Percentiles rank a stretch among this genome's conserved stretches.
phyloP scores from a whole-genome alignment of 2,113 vertebrate species.

The Meleagris gallopavo region DNA sequence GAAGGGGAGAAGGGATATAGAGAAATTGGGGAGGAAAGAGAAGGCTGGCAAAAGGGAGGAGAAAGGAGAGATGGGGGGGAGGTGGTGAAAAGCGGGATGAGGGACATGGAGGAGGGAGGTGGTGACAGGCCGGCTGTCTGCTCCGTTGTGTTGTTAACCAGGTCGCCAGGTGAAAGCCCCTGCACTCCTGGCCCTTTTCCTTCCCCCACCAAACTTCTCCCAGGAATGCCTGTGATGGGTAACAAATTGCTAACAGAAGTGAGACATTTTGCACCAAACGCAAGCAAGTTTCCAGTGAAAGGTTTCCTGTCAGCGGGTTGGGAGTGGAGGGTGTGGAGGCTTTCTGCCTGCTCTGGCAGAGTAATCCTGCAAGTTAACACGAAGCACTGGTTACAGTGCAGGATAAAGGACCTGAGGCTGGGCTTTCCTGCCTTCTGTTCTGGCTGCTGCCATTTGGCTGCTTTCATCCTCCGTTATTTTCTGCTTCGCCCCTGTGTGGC shows the following conservation, averaged over 20 bases:
- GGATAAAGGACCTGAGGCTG: conserved; percentile 35
- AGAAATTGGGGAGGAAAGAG: background rate
- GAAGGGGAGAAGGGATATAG: background rate
- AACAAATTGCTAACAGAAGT: conserved; percentile 36
- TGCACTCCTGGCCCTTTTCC: background rate
- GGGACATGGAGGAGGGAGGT: background rate
- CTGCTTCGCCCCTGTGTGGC: background rate
- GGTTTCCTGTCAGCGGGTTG: conserved; percentile 25
- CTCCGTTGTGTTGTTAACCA: background rate
- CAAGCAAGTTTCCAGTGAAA: background rate
- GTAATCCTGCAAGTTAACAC: conserved; percentile 24
- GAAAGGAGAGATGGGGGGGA: background rate
- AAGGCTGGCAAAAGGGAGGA: background rate
- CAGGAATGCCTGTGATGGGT: conserved; percentile 19
- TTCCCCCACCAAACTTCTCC: background rate
- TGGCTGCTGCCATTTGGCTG: conserved; percentile 32
- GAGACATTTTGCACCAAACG: background rate
- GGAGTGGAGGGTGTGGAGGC: background rate
- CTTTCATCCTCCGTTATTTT: background rate
- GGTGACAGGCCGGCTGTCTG: conserved; percentile 12
- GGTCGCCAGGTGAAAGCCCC: conserved; percentile 19
- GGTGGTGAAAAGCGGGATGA: background rate
- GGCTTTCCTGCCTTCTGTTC: conserved; percentile 58
- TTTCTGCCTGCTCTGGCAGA: background rate
- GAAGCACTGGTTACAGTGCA: background rate